Evolutionary conservation across 1,140 invertebrate species (phyloP).

Genomic region (Anastrepha obliqua): DNA sequence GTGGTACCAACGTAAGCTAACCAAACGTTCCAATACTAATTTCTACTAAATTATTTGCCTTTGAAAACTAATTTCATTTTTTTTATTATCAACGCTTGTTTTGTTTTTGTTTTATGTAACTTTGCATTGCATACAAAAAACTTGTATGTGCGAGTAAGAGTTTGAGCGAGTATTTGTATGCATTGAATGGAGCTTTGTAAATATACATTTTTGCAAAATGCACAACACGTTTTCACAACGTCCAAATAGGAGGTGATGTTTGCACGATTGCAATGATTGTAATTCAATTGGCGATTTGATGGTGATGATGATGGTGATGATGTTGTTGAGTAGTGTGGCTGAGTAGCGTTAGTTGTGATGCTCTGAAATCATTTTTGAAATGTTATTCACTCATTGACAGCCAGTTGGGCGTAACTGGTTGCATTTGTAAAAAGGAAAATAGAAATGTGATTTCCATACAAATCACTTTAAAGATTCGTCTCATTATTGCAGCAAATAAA

Average conservation of each 20-base stretch:
- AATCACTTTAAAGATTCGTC: neutral
- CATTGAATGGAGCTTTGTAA: neutral
- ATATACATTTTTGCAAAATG: neutral
- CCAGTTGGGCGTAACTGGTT: neutral
- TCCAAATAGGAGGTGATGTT: neutral
- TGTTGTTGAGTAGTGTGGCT: neutral
- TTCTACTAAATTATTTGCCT: slow-evolving; percentile 52
- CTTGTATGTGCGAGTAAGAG: neutral
- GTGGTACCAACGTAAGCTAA: slow-evolving; percentile 75
- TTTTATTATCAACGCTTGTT: neutral
- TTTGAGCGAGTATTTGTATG: neutral
- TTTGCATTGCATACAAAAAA: neutral
- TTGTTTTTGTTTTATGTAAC: neutral
- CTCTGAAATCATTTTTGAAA: neutral
- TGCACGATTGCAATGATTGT: neutral
- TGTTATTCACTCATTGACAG: neutral
- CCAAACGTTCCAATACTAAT: slow-evolving; percentile 63
- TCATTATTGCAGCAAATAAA: neutral
- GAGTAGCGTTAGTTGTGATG: neutral
- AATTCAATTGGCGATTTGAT: neutral
- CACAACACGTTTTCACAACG: slow-evolving; percentile 5
- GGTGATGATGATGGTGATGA: neutral
- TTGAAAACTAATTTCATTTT: slow-evolving; percentile 22
- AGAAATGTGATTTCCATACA: neutral
- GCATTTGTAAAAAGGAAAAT: neutral